Evolutionary conservation across 2,113 vertebrate species (phyloP).

Genomic region (Rhegmatorhina hoffmannsi): DNA sequence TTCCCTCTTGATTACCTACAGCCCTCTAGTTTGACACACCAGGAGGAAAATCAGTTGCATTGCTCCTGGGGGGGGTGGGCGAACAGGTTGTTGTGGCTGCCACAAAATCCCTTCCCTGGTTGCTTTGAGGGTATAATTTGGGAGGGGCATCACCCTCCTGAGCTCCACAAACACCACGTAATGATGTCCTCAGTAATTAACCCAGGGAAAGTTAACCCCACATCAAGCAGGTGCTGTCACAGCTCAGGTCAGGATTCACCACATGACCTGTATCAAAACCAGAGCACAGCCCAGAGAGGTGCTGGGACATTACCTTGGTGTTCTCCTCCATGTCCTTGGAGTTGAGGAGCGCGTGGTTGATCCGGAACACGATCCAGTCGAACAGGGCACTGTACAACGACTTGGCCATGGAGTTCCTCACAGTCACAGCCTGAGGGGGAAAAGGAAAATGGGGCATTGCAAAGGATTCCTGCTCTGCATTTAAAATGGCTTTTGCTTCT

Average conservation of each 20-base stretch:
- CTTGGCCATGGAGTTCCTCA: slow-evolving; percentile 97
- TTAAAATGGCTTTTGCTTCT: neutral
- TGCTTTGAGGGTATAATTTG: neutral
- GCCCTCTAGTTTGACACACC: neutral
- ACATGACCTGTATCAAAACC: neutral
- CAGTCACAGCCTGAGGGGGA: slow-evolving; percentile 86
- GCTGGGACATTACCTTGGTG: slow-evolving; percentile 79
- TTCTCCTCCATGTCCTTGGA: slow-evolving; percentile 89
- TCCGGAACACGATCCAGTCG: slow-evolving; percentile 99
- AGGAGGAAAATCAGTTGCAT: neutral
- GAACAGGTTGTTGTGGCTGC: neutral
- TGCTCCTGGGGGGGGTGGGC: neutral
- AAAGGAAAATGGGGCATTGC: neutral
- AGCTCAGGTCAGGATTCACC: neutral
- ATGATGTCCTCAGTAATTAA: neutral
- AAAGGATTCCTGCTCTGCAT: neutral
- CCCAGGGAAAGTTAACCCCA: neutral
- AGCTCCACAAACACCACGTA: neutral
- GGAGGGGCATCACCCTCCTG: neutral
- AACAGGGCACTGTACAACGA: slow-evolving; percentile 96
- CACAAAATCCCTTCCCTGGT: neutral
- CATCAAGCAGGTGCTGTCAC: neutral
- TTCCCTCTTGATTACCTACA: accelerated
- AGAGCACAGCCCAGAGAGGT: neutral
- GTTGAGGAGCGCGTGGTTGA: slow-evolving; percentile 97